These are phyloP conservation scores for Hyperoplus lanceolatus DNA, from an alignment of 2,797 vertebrate genomes.

Conservation along the genomic window DNA sequence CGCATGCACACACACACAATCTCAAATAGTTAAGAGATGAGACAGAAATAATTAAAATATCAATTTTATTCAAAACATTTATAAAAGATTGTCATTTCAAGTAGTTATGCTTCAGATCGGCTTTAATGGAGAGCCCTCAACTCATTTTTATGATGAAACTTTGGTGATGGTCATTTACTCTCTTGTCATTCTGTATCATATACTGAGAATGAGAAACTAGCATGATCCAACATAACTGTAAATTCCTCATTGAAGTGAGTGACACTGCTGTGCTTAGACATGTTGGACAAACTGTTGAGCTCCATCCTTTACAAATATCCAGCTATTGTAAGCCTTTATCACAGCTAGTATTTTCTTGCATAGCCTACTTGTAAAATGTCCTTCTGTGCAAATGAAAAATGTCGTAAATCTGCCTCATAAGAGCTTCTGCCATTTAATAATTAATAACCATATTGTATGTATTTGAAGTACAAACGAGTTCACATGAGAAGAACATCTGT, in stretches of 20 bases:
- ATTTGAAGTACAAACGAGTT: conserved; percentile 24
- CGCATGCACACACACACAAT: background rate
- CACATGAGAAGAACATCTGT: conserved; percentile 8
- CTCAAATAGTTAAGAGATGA: conserved; percentile 6
- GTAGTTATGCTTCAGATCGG: conserved; percentile 26
- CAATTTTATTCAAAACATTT: conserved; percentile 60
- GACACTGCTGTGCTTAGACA: background rate
- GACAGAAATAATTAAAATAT: conserved; percentile 49
- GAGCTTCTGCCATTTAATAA: conserved; percentile 9
- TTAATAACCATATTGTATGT: conserved; percentile 11
- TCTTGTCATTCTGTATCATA: background rate
- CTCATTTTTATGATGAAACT: conserved; percentile 2
- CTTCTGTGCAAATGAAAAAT: conserved; percentile 7
- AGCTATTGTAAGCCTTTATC: background rate
- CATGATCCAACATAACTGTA: background rate
- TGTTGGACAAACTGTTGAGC: background rate
- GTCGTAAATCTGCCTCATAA: background rate
- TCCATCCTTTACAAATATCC: background rate
- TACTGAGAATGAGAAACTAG: conserved; percentile 5
- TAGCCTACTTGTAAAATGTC: background rate
- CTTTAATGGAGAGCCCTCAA: conserved; percentile 8
- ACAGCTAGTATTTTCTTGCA: background rate
- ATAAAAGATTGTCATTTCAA: conserved; percentile 38
- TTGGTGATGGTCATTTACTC: conserved; percentile 5
- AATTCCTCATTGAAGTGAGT: background rate